Evolutionary conservation across 2,113 vertebrate genomes (phyloP).

Genomic region (Atlantisia rogersi): DNA sequence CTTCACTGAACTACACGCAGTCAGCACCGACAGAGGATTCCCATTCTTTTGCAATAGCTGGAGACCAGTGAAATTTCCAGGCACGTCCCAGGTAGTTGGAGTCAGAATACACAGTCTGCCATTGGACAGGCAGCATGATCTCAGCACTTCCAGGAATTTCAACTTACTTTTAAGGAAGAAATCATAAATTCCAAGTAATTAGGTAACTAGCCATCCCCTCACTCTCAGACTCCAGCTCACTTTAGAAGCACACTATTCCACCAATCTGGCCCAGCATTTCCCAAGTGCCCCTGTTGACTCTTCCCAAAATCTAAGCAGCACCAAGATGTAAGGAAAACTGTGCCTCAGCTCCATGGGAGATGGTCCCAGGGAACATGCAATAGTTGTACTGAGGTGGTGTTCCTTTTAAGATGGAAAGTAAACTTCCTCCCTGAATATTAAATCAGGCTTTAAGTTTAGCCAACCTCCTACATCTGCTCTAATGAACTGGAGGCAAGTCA

Average conservation of each 20-base stretch:
- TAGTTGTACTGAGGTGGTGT: neutral
- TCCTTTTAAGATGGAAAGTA: slow-evolving; percentile 34
- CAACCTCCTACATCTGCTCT: slow-evolving; percentile 28
- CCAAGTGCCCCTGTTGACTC: neutral
- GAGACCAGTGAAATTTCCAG: neutral
- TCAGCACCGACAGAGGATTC: neutral
- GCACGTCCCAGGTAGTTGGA: rapidly evolving
- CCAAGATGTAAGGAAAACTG: neutral
- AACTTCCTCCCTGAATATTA: slow-evolving; percentile 61
- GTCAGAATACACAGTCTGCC: neutral
- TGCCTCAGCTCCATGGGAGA: neutral
- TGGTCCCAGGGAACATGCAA: neutral
- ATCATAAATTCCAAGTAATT: neutral
- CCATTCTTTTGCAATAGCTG: neutral
- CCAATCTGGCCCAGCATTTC: neutral
- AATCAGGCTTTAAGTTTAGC: slow-evolving; percentile 30
- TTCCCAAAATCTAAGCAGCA: neutral
- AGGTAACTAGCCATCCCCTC: neutral
- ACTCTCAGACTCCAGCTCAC: neutral
- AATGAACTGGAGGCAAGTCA: slow-evolving; percentile 52
- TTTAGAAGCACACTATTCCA: neutral
- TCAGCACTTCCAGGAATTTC: neutral
- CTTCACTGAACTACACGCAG: neutral
- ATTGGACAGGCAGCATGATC: neutral
- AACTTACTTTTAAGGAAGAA: neutral